These are phyloP conservation scores for Pogonus chalceus DNA, from an alignment of 1,140 invertebrate genomes.

Conservation along the genomic window DNA sequence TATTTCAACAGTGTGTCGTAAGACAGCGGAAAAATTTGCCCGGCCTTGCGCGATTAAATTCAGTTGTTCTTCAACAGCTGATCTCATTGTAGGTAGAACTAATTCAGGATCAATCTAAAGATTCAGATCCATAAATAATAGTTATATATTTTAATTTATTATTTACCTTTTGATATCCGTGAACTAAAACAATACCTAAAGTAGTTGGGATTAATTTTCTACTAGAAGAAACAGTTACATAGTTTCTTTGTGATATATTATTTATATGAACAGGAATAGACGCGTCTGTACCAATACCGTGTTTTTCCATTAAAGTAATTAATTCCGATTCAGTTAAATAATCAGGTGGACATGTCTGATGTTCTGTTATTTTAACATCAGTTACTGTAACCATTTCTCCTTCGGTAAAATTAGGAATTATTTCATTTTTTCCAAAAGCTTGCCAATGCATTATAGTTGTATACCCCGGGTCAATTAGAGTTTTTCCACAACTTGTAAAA, in stretches of 20 bases:
- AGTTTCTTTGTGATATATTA: constrained; percentile 96
- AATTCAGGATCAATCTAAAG: constrained; percentile 90
- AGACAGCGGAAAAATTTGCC: constrained; percentile 78
- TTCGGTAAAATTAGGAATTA: constrained; percentile 60
- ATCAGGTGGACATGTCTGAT: constrained; percentile 89
- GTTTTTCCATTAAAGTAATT: constrained; percentile 98
- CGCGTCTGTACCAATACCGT: constrained; percentile 97
- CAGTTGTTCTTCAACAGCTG: constrained; percentile 92
- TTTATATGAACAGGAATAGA: constrained; percentile 99
- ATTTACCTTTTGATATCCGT: constrained; percentile 88
- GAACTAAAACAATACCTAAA: constrained; percentile 92
- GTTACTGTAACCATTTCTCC: constrained; percentile 64
- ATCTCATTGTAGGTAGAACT: constrained; percentile 93
- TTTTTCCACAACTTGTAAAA: constrained; percentile 78
- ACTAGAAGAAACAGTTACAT: constrained; percentile 76
- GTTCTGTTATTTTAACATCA: constrained; percentile 77
- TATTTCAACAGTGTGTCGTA: constrained; percentile 87
- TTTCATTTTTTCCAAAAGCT: constrained; percentile 73
- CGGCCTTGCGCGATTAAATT: constrained; percentile 89
- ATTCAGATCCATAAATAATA: constrained; percentile 1
- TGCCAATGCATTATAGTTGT: constrained; percentile 91
- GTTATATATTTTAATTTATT: not conserved
- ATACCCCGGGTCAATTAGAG: constrained; percentile 84
- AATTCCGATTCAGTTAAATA: constrained; percentile 96
- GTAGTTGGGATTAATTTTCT: constrained; percentile 81